Evolutionary conservation across 1,140 invertebrate species (phyloP), one percentile per base, ranked within the genome.

Genomic region (Trachymyrmex septentrionalis): DNA sequence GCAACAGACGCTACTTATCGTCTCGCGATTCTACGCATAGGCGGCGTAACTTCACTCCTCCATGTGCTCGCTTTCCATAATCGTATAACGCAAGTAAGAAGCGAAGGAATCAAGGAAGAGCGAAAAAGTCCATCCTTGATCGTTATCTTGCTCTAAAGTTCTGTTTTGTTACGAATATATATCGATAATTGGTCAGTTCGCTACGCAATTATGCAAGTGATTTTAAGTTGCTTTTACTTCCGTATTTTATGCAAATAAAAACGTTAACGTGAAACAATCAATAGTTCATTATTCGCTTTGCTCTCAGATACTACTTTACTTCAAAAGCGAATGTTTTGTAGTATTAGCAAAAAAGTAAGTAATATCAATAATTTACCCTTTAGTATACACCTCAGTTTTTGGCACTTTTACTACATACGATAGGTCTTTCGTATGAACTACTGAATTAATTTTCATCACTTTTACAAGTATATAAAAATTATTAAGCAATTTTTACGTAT

Each of bases 1-100:
- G 55, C 53, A 30, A 48, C 87, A 86, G 59, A 66, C 48, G 86
- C 61, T 69, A 71, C 57, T 90, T 89, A 86, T 50, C 76, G 69
- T 61, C 30, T 27, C 61, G 38, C 57, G 19, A 50, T 24, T 27
- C 61, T 30, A 64, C 48, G 55, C 34, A 30, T 16, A 48, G 21
- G 21, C 27, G 44, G 30, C 59, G 59, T 55, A 80, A 86, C 55
- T 86, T 66, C n/a, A 30, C n/a, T 64, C 57, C 10, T 24, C n/a
- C 55, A 53, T 61, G 64, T 24, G 16, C 30, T 19, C 44, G 27
- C 38, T 84, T 86, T 84, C 59, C 67, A 86, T 77, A 85, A 85
- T 73, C 30, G 24, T 21, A 44, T 21, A 1, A 34, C 7, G 38
- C 38, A 80, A 78, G 59, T 44, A 81, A 71, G 21, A 81, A 57